Evolutionary conservation across 2,888 invertebrate genomes (phyloP), one percentile per base, ranked within the genome.

Genomic region (Meganola albula): DNA sequence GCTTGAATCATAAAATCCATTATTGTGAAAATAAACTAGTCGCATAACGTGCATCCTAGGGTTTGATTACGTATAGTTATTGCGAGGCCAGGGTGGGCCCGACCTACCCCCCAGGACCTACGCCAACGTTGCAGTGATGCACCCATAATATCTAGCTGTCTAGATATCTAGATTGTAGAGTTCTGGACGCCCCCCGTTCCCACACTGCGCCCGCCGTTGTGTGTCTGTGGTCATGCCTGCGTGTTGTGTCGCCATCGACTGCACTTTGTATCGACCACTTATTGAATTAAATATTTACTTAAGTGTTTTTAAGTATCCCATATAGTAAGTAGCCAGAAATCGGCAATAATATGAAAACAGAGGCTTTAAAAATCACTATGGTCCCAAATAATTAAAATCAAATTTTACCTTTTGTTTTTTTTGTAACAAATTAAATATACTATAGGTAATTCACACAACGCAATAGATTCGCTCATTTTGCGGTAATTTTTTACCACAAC

Each of bases 101-200:
- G 65, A 66, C 62, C 63, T 48, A 37, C 43, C 51, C 60, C 71
- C 65, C 67, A 58, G 64, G 71, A 82, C 82, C 82, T 82, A 78
- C 69, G 63, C 70, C 71, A 83, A 83, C 78, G 53, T 51, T 79
- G 82, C 82, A 79, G 47, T 69, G 71, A 73, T 79, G 80, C 79
- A 82, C 67, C 70, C 68, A 60, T 68, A 66, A 65, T 48, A 56
- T 52, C 66, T 70, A 70, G 65, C 60, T 51, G 20, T 2, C 7
- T 70, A 70, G 65, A 60, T 51, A 62, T 58, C 64, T 64, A 65
- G 62, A 58, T 59, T n/a, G n/a, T n/a, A 58, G 42, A 41, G 20
- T 63, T 65, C 66, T 65, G 60, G 59, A 51, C 58, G 45, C 28
- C 33, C 27, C 40, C 37, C 48, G n/a, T 50, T 41, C 54, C 33